These are phyloP conservation scores for Riparia riparia DNA, from an alignment of 2,113 vertebrate species.

Conservation along the genomic window DNA sequence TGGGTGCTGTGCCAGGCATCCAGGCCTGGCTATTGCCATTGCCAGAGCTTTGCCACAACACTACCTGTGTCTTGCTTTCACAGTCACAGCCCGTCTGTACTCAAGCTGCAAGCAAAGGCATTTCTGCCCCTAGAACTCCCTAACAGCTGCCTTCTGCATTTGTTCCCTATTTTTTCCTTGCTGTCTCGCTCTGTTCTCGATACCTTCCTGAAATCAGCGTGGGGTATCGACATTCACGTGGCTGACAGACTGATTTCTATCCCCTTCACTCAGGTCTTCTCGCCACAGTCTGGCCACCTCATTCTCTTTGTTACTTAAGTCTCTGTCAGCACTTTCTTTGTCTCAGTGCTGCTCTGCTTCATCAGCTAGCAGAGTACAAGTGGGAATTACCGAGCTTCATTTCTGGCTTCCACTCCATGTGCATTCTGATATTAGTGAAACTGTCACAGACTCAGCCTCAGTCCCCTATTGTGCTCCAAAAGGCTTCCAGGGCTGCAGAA, in stretches of 20 bases:
- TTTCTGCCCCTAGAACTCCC: not conserved
- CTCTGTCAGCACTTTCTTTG: slow-evolving; percentile 40
- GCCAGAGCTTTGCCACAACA: not conserved
- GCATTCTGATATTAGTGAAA: not conserved
- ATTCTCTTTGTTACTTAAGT: not conserved
- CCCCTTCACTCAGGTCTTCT: not conserved
- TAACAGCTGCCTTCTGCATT: not conserved
- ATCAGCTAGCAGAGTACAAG: not conserved
- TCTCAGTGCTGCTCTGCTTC: not conserved
- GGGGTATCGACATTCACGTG: fast-evolving
- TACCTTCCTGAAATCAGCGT: not conserved
- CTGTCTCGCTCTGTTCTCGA: not conserved
- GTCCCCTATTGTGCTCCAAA: not conserved
- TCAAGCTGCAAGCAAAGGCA: not conserved
- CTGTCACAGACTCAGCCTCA: not conserved
- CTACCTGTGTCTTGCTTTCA: not conserved
- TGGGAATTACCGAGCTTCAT: not conserved
- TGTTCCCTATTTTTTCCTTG: not conserved
- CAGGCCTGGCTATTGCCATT: not conserved
- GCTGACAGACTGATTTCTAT: not conserved
- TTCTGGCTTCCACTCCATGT: not conserved
- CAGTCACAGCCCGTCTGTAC: not conserved
- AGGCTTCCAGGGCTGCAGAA: not conserved
- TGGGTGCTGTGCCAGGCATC: not conserved
- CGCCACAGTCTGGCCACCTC: not conserved